phyloP scores from a whole-genome alignment of 2,797 vertebrate genomes.

The Rhinogobio ventralis region DNA sequence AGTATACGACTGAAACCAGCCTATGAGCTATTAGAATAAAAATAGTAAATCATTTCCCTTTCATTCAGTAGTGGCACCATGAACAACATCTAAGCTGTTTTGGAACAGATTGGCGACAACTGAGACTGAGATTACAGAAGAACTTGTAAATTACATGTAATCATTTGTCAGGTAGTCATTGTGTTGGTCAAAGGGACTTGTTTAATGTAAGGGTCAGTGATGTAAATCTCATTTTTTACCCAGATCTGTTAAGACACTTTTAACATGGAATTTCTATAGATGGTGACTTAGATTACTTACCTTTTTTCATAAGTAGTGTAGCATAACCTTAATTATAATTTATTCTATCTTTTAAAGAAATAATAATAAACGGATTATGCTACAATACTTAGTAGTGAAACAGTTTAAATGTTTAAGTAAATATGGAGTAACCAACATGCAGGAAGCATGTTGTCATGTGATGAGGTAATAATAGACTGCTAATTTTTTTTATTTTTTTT shows the following conservation, averaged over 20 bases:
- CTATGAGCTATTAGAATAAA: slow-evolving; percentile 23
- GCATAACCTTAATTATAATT: background rate
- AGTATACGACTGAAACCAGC: background rate
- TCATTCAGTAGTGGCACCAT: background rate
- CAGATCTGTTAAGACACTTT: background rate
- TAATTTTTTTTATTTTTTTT: no score
- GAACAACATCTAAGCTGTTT: background rate
- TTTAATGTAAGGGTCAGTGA: background rate
- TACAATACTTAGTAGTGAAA: background rate
- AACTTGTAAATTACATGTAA: background rate
- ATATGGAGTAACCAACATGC: no score
- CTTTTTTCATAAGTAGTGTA: background rate
- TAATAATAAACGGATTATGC: background rate
- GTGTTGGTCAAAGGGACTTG: background rate
- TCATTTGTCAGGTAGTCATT: background rate
- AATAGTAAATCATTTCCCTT: background rate
- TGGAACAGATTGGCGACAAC: background rate
- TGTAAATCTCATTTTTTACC: background rate
- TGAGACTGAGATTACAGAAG: background rate
- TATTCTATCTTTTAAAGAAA: background rate
- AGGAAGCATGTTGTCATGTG: no score
- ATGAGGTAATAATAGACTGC: no score
- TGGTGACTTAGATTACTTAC: background rate
- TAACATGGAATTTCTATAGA: background rate
- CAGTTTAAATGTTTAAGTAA: no score